phyloP scores from a whole-genome alignment of 1,140 invertebrate species.

The Plectrocnemia conspersa region DNA sequence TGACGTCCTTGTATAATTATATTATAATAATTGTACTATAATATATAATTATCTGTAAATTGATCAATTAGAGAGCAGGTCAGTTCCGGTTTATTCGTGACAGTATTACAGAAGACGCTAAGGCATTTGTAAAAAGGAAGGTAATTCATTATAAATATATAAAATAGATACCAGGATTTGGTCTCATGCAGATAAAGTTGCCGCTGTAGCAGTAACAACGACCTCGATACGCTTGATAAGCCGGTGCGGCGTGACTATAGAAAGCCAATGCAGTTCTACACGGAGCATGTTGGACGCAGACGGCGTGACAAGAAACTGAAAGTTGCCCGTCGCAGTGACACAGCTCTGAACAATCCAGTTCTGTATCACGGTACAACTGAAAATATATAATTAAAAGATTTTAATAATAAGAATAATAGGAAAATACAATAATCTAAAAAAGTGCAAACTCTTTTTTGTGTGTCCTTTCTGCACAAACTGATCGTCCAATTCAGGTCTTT shows the following conservation, averaged over 20 bases:
- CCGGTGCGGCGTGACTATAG: conserved; percentile 83
- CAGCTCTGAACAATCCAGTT: conserved; percentile 68
- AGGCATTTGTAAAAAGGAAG: no score
- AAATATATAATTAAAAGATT: conserved; percentile 32
- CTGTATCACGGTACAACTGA: conserved; percentile 80
- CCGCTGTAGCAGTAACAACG: conserved; percentile 87
- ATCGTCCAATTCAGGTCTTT: conserved; percentile 67
- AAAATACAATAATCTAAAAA: conserved; percentile 7
- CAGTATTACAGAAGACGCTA: no score
- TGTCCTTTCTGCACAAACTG: conserved; percentile 69
- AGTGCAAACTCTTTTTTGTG: conserved; percentile 64
- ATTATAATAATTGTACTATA: no score
- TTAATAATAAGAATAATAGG: conserved; percentile 3
- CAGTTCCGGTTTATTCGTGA: no score
- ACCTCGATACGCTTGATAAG: conserved; percentile 81
- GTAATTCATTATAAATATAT: no score
- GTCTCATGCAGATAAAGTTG: conserved; percentile 85
- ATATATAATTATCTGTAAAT: no score
- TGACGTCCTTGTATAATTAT: no score
- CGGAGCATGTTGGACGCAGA: conserved; percentile 76
- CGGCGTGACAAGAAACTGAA: conserved; percentile 74
- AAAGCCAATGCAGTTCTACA: conserved; percentile 81
- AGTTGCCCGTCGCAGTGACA: conserved; percentile 74
- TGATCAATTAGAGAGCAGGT: no score
- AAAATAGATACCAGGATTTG: conserved; percentile 64